These are phyloP conservation scores for Steromphala cineraria DNA, from an alignment of 2,888 invertebrate genomes.

Conservation along the genomic window DNA sequence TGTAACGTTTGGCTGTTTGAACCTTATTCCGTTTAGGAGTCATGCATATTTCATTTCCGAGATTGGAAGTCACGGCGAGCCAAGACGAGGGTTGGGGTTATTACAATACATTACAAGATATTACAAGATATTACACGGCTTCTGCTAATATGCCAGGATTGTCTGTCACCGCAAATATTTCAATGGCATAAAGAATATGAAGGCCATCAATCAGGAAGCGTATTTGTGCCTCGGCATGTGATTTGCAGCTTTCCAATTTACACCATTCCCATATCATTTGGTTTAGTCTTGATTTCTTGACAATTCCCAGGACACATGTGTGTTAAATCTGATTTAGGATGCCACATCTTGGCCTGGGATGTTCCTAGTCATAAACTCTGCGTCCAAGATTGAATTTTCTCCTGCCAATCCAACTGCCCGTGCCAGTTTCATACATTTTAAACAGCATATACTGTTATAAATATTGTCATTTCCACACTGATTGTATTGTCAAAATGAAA, in stretches of 20 bases:
- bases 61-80: neutral
- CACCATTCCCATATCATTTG: conserved; percentile 3
- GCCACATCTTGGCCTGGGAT: neutral
- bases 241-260: conserved; percentile 3
- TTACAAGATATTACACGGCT: neutral
- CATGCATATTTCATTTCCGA: conserved; percentile 8
- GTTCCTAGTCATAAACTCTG: neutral
- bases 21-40: neutral
- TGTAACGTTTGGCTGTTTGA: neutral
- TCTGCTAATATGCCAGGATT: neutral
- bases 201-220: neutral
- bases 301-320: neutral
- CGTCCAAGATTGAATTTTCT: neutral
- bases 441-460: neutral
- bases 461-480: conserved; percentile 2
- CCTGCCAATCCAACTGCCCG: neutral
- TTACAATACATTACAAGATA: neutral
- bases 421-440: neutral
- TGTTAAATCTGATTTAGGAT: neutral
- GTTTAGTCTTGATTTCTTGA: conserved; percentile 8
- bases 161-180: conserved; percentile 3
- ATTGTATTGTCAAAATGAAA: neutral
- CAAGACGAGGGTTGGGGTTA: neutral
- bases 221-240: neutral
- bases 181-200: conserved; percentile 2